These are phyloP conservation scores for Holothuria leucospilota DNA, from an alignment of 53 echinoderm and acorn worm genomes.

Conservation along the genomic window DNA sequence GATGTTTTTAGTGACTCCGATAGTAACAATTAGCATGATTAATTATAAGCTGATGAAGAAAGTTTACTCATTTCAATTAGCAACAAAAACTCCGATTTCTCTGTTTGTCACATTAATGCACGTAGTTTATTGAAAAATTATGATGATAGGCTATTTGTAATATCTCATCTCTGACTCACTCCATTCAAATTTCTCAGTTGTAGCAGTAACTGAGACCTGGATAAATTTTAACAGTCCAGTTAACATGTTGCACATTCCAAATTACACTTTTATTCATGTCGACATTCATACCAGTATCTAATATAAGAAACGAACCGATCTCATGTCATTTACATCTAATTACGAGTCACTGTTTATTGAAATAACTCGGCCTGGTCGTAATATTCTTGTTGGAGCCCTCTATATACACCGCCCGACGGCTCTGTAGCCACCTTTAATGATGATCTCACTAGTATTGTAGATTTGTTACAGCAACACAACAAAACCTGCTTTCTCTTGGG, in stretches of 20 bases:
- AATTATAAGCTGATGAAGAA: no score
- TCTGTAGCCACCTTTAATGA: not conserved
- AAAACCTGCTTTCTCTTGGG: no score
- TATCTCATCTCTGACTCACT: not conserved
- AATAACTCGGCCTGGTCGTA: not conserved
- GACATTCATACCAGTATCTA: no score
- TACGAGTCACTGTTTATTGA: slow-evolving; percentile 9
- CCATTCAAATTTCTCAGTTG: not conserved
- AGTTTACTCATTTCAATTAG: no score
- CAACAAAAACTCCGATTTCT: no score
- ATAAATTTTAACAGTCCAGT: no score
- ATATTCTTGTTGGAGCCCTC: not conserved
- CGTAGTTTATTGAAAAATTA: not conserved
- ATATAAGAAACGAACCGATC: no score
- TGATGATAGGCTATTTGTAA: not conserved
- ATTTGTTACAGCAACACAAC: not conserved
- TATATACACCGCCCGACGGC: not conserved
- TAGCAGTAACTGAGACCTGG: not conserved
- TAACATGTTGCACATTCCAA: not conserved
- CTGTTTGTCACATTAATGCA: no score
- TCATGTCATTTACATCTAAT: not conserved
- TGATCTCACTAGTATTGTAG: not conserved
- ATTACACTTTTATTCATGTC: not conserved
- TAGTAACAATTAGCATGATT: no score
- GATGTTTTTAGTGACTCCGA: no score